These are phyloP conservation scores for Acromyrmex charruanus DNA, from an alignment of 1,140 invertebrate species.

Conservation along the genomic window DNA sequence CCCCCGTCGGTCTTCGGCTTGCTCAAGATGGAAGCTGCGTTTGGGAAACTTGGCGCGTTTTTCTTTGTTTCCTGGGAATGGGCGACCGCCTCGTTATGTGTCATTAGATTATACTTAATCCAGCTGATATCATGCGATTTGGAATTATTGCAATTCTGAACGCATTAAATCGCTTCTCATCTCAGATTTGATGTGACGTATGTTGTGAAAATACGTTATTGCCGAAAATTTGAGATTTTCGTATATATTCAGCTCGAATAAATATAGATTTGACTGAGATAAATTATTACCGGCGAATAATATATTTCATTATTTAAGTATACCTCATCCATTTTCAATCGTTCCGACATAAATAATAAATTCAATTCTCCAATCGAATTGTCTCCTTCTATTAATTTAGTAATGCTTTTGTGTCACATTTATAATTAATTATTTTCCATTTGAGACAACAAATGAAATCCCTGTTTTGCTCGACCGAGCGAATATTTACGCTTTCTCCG, in stretches of 20 bases:
- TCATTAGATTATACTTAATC: background rate
- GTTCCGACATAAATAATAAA: background rate
- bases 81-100: constrained; percentile 7
- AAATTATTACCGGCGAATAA: constrained; percentile 1
- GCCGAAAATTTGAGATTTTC: background rate
- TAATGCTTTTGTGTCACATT: background rate
- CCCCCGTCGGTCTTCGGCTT: constrained; percentile 66
- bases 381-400: background rate
- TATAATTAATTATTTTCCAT: background rate
- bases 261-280: background rate
- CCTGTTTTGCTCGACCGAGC: background rate
- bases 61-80: constrained; percentile 68
- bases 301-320: background rate
- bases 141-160: too few relatives aligned
- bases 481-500: background rate
- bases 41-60: constrained; percentile 69
- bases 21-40: constrained; percentile 62
- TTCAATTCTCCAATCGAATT: background rate
- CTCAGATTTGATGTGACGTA: too few relatives aligned
- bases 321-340: background rate
- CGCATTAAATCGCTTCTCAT: background rate
- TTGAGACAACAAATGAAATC: background rate
- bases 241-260: background rate
- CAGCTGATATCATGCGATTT: background rate
- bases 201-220: background rate